These are phyloP conservation scores for Porites divaricata DNA, from an alignment of 92 coral and sea anemone species.

Conservation along the genomic window DNA sequence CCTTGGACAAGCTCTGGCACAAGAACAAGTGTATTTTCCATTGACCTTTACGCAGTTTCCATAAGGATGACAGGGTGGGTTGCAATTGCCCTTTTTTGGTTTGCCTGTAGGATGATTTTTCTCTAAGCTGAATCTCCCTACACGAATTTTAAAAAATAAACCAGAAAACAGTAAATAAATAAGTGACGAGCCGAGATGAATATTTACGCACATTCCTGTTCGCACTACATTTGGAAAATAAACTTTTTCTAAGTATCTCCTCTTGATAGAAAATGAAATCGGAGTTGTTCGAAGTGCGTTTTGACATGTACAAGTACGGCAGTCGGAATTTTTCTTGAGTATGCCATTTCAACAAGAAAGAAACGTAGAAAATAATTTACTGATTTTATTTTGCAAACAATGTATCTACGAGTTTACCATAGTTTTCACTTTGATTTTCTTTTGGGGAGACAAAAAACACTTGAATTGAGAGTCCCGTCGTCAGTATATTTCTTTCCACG, in stretches of 20 bases:
- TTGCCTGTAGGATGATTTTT: not conserved
- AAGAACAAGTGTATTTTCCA: constrained; percentile 16
- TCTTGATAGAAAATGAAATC: not conserved
- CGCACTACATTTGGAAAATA: not conserved
- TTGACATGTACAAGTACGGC: too few species aligned
- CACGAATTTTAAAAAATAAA: not conserved
- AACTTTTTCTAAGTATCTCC: not conserved
- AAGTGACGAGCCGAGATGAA: not conserved
- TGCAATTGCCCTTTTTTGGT: not conserved
- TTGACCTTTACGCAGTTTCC: constrained; percentile 20
- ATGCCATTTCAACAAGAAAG: too few species aligned
- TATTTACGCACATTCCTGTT: too few species aligned
- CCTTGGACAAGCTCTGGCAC: constrained; percentile 41
- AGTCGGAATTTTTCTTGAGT: too few species aligned
- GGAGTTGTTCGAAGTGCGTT: not conserved
- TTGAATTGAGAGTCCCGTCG: too few species aligned
- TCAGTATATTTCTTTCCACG: not conserved
- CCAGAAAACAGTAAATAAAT: not conserved
- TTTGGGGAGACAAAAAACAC: too few species aligned
- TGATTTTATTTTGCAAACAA: too few species aligned
- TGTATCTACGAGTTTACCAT: too few species aligned
- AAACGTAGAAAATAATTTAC: too few species aligned
- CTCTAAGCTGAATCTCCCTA: not conserved
- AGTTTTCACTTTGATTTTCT: too few species aligned
- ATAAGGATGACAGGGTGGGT: constrained; percentile 37